Percentiles rank a stretch among this genome's conserved stretches.
Evolutionary conservation across 2,797 vertebrate genomes (phyloP).

Genomic region (Morus bassanus): DNA sequence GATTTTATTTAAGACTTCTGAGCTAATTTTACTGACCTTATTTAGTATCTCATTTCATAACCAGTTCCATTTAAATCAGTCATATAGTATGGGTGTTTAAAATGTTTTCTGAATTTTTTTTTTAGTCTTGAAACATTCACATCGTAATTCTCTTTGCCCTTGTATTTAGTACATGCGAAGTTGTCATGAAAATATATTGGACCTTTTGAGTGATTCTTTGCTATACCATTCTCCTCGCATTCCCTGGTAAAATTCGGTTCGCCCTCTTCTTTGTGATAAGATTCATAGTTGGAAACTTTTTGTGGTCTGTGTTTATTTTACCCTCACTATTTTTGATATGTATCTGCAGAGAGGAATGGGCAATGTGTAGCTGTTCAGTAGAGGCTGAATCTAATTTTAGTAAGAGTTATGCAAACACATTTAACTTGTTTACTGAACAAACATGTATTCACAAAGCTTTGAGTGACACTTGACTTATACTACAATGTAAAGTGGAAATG

Average conservation of each 20-base stretch:
- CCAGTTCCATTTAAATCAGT: neutral
- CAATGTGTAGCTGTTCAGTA: neutral
- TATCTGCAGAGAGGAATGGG: neutral
- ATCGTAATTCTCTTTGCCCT: neutral
- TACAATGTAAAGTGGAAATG: neutral
- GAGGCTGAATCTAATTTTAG: neutral
- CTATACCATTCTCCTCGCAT: neutral
- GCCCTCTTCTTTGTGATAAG: neutral
- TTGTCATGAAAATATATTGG: neutral
- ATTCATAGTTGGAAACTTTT: neutral
- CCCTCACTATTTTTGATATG: neutral
- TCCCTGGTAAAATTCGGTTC: neutral
- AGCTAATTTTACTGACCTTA: neutral
- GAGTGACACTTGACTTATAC: neutral
- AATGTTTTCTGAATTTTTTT: neutral
- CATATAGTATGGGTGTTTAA: neutral
- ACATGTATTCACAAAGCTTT: neutral
- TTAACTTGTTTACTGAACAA: conserved; percentile 25
- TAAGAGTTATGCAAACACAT: conserved; percentile 25
- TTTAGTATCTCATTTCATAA: neutral
- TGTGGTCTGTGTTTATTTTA: neutral
- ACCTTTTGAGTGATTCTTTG: neutral
- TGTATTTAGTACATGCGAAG: neutral
- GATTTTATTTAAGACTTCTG: neutral
- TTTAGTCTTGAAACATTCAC: neutral